Percentiles rank a stretch among this genome's conserved stretches.
phyloP scores from a whole-genome alignment of 2,888 invertebrate species.

The Marasmarcha lunaedactyla region DNA sequence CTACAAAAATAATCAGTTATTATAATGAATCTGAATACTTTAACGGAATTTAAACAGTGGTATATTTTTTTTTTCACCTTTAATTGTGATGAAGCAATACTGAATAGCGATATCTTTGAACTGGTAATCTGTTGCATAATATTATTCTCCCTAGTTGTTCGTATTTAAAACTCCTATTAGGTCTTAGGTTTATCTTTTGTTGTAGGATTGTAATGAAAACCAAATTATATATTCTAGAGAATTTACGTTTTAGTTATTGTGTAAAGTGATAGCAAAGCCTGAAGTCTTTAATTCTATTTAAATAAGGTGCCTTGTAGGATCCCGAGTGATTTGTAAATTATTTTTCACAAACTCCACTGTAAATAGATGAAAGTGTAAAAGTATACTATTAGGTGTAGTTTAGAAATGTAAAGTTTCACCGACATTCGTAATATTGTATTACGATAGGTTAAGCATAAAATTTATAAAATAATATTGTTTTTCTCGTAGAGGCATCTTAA shows the following conservation, averaged over 20 bases:
- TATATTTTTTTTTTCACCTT: conserved; percentile 27
- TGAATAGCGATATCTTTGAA: conserved; percentile 21
- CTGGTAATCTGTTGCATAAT: conserved; percentile 67
- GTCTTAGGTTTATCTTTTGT: conserved; percentile 62
- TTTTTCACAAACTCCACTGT: conserved; percentile 58
- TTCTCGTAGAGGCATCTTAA: conserved; percentile 66
- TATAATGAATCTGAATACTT: conserved; percentile 59
- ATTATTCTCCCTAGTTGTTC: conserved; percentile 66
- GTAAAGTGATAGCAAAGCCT: conserved; percentile 67
- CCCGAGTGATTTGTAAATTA: conserved; percentile 62
- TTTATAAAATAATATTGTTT: conserved; percentile 54
- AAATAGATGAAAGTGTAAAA: conserved; percentile 59
- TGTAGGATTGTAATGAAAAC: conserved; percentile 67
- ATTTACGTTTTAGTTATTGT: conserved; percentile 64
- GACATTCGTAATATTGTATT: conserved; percentile 41
- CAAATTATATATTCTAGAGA: conserved; percentile 70
- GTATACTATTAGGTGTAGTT: conserved; percentile 61
- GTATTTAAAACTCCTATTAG: conserved; percentile 68
- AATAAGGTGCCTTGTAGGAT: conserved; percentile 66
- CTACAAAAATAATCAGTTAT: conserved; percentile 69
- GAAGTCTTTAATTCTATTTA: conserved; percentile 63
- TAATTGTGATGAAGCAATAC: not conserved
- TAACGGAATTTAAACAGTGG: conserved; percentile 36
- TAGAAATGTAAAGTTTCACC: conserved; percentile 45
- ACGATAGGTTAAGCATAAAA: conserved; percentile 25